Evolutionary conservation across 2,797 vertebrate species (phyloP).

Genomic region (Acanthurus tractus): DNA sequence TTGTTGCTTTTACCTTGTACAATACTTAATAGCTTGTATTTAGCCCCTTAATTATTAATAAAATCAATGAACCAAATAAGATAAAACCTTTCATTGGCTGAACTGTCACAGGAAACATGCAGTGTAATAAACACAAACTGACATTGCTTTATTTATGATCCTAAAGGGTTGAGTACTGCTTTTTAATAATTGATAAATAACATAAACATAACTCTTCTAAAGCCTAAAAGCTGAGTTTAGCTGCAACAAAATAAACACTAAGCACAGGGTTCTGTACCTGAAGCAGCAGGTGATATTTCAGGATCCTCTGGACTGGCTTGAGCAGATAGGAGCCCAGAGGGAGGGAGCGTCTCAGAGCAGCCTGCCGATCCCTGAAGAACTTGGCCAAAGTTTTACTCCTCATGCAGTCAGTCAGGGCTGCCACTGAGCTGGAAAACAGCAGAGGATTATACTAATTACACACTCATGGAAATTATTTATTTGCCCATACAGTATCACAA

Average conservation of each 20-base stretch:
- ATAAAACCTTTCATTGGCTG: neutral
- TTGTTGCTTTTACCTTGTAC: neutral
- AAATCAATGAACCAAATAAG: neutral
- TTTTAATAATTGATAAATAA: neutral
- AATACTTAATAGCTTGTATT: neutral
- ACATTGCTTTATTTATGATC: neutral
- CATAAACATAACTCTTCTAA: neutral
- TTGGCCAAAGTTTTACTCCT: slow-evolving; percentile 92
- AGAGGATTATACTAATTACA: neutral
- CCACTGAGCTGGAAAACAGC: slow-evolving; percentile 89
- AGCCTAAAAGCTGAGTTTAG: neutral
- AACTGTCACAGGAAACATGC: no score
- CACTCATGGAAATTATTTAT: neutral
- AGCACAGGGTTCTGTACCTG: slow-evolving; percentile 85
- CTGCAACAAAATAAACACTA: neutral
- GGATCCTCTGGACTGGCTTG: slow-evolving; percentile 97
- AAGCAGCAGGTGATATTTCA: slow-evolving; percentile 97
- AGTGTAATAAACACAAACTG: neutral
- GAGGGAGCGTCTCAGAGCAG: slow-evolving; percentile 89
- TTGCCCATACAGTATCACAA: neutral
- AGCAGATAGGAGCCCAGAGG: slow-evolving; percentile 95
- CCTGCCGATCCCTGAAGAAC: slow-evolving; percentile 95
- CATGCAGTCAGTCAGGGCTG: slow-evolving; percentile 94
- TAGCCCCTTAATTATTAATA: neutral
- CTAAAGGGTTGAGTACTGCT: neutral